Conservation (phyloP, 1,140 invertebrate genomes). For the Amphibalanus amphitrite region DNA sequence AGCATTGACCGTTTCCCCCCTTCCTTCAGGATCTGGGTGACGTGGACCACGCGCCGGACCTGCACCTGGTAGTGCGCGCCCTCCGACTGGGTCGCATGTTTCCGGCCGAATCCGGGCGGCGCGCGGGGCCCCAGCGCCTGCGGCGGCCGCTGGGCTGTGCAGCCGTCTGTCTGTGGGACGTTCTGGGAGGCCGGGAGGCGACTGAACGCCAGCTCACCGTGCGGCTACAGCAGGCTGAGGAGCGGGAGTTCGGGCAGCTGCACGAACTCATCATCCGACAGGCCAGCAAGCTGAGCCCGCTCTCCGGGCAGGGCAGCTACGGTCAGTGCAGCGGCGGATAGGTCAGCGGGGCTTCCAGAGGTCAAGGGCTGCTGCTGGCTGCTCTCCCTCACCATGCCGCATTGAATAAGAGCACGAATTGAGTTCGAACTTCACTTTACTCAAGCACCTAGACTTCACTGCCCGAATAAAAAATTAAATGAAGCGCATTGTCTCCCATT, state of each 20-base stretch:
- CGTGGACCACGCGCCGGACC: conserved; percentile 57
- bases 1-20: neutral
- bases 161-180: conserved; percentile 36
- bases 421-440: no score
- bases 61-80: conserved; percentile 73
- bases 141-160: conserved; percentile 66
- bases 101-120: conserved; percentile 53
- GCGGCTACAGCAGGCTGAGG: conserved; percentile 67
- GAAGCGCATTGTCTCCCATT: no score
- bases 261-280: conserved; percentile 65
- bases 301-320: conserved; percentile 52
- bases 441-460: no score
- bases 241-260: conserved; percentile 75
- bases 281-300: conserved; percentile 59
- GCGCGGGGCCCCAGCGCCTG: conserved; percentile 41
- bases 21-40: conserved; percentile 47
- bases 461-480: no score
- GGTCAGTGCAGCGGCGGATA: no score
- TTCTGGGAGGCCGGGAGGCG: conserved; percentile 4
- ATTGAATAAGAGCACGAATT: no score
- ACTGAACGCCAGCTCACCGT: conserved; percentile 17
- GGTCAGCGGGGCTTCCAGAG: no score
- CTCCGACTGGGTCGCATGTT: conserved; percentile 73
- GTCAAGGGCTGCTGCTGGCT: no score
- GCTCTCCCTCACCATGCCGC: no score